Conservation (phyloP, 2,888 invertebrate species). For the Tenthredo livida region DNA sequence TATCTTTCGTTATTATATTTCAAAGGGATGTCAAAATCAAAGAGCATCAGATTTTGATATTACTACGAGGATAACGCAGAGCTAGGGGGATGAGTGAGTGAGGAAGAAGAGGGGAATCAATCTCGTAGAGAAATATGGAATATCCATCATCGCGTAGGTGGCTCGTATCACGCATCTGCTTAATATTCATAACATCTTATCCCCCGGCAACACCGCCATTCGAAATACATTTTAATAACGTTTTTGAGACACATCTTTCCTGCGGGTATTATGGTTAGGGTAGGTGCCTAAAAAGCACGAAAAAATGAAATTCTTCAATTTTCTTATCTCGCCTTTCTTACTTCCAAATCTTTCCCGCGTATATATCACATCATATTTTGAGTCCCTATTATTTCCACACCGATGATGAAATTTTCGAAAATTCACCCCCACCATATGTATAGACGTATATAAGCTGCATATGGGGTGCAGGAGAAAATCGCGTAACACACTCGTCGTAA, state of each 20-base stretch:
- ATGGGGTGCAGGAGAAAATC: background rate
- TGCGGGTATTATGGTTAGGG: background rate
- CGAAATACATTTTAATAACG: conserved; percentile 70
- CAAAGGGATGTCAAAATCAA: conserved; percentile 20
- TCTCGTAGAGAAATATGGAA: conserved; percentile 47
- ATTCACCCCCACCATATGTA: background rate
- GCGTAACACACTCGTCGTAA: conserved; percentile 1
- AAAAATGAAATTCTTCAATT: background rate
- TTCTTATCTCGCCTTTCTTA: background rate
- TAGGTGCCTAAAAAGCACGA: background rate
- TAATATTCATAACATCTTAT: conserved; percentile 71
- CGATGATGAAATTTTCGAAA: background rate
- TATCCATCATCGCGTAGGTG: conserved; percentile 53
- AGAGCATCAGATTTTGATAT: conserved; percentile 36
- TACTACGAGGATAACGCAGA: background rate
- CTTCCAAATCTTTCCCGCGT: background rate
- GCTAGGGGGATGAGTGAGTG: background rate
- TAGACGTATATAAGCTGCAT: background rate
- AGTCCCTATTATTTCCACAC: background rate
- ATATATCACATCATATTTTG: background rate
- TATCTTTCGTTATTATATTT: background rate
- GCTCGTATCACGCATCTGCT: conserved; percentile 58
- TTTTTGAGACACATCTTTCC: conserved; percentile 57
- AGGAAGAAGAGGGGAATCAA: conserved; percentile 26
- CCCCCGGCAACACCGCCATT: conserved; percentile 58